Percentiles rank a stretch among this genome's conserved stretches.
phyloP scores from a whole-genome alignment of 2,797 vertebrate species.

The Enoplosus armatus region DNA sequence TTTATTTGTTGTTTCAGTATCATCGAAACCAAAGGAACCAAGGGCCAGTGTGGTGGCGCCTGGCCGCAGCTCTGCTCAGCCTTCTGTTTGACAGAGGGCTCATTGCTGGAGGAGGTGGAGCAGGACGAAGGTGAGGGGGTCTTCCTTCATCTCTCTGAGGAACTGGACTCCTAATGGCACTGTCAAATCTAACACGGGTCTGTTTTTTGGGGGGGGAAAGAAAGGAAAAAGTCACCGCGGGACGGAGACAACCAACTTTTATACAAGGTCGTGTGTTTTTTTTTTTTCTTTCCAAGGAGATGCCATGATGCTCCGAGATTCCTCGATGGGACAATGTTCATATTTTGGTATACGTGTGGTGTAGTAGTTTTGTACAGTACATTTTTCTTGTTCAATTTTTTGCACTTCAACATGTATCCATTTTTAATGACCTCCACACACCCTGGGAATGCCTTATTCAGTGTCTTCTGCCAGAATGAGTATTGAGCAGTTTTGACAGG shows the following conservation, averaged over 20 bases:
- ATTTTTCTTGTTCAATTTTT: constrained; percentile 77
- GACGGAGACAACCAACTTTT: constrained; percentile 85
- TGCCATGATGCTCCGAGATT: constrained; percentile 86
- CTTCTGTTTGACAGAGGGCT: constrained; percentile 82
- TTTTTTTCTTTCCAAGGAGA: constrained; percentile 79
- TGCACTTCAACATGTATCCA: constrained; percentile 85
- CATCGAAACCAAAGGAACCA: constrained; percentile 89
- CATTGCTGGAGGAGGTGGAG: constrained; percentile 71
- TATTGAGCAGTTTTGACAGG: constrained; percentile 69
- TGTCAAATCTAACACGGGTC: constrained; percentile 86
- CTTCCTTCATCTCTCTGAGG: constrained; percentile 63
- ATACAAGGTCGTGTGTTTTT: constrained; percentile 67
- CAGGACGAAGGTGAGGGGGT: constrained; percentile 82
- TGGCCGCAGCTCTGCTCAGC: constrained; percentile 79
- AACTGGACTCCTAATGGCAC: constrained; percentile 82
- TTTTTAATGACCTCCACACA: constrained; percentile 80
- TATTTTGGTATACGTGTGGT: constrained; percentile 81
- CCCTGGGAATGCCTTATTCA: constrained; percentile 86
- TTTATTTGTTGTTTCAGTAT: constrained; percentile 80
- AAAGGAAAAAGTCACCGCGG: constrained; percentile 81
- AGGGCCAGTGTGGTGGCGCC: constrained; percentile 84
- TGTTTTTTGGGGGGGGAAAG: constrained; percentile 57
- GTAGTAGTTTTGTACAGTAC: constrained; percentile 86
- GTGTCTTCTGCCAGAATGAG: constrained; percentile 81
- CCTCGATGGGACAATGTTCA: constrained; percentile 82